Evolutionary conservation across 2,888 invertebrate genomes (phyloP).

Genomic region (Mesorhabditis spiculigera): DNA sequence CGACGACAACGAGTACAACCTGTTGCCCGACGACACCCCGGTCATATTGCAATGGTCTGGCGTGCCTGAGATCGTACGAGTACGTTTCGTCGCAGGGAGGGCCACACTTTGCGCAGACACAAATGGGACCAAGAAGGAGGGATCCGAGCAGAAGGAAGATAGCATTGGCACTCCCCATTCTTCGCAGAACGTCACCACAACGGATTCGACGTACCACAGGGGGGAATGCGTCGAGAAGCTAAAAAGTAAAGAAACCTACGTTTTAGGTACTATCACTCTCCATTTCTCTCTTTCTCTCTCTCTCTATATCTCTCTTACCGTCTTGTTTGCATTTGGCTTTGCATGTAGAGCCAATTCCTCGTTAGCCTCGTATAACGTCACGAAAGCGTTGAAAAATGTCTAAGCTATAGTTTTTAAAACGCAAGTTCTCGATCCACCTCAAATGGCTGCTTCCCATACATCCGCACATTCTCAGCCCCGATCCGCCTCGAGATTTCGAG

Average conservation of each 20-base stretch:
- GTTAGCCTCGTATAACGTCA: slow-evolving; percentile 28
- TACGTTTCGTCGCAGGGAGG: not conserved
- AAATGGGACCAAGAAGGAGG: slow-evolving; percentile 36
- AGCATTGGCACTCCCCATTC: slow-evolving; percentile 42
- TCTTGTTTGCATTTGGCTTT: not conserved
- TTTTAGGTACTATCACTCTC: too few relatives aligned
- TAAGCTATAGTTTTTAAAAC: not conserved
- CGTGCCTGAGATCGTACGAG: not conserved
- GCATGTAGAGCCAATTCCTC: slow-evolving; percentile 21
- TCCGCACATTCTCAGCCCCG: slow-evolving; percentile 62
- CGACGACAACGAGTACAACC: not conserved
- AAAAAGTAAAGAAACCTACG: not conserved
- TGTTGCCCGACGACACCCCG: not conserved
- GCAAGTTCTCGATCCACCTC: slow-evolving; percentile 15
- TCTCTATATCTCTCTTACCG: not conserved
- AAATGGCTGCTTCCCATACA: slow-evolving; percentile 41
- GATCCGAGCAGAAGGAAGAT: slow-evolving; percentile 34
- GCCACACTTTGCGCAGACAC: slow-evolving; percentile 18
- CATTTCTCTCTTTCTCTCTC: too few relatives aligned
- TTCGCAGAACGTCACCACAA: slow-evolving; percentile 29
- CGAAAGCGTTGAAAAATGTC: slow-evolving; percentile 44
- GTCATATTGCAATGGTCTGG: slow-evolving; percentile 6
- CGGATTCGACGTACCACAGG: slow-evolving; percentile 27
- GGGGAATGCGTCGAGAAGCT: slow-evolving; percentile 9
- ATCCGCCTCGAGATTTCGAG: slow-evolving; percentile 65